Conservation (phyloP, 2,888 invertebrate genomes). For the Brachyptera putata region DNA sequence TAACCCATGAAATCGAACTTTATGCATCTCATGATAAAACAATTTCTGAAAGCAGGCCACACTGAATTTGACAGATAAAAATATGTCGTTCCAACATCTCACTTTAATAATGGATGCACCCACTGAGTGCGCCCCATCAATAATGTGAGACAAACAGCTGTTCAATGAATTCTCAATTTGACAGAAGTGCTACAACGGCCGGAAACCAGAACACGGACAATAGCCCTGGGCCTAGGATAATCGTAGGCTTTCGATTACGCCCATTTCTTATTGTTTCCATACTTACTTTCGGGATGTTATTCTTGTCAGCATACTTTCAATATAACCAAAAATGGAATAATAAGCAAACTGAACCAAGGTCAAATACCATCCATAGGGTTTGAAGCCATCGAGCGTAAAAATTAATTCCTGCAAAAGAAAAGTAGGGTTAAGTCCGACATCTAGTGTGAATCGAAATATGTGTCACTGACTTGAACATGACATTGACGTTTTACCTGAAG, state of each 20-base stretch:
- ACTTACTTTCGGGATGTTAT: conserved; percentile 52
- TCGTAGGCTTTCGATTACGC: too few relatives aligned
- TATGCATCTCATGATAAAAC: too few relatives aligned
- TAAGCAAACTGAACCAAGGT: conserved; percentile 88
- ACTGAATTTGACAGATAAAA: too few relatives aligned
- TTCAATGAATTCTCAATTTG: too few relatives aligned
- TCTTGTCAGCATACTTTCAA: conserved; percentile 63
- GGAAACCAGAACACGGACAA: too few relatives aligned
- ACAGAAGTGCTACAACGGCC: too few relatives aligned
- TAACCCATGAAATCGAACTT: not conserved
- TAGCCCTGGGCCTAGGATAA: too few relatives aligned
- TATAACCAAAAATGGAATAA: conserved; percentile 74
- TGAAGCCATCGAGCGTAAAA: conserved; percentile 84
- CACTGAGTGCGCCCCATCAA: too few relatives aligned
- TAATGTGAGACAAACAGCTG: too few relatives aligned
- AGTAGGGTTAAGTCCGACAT: conserved; percentile 5
- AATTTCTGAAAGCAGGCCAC: not conserved
- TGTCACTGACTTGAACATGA: not conserved
- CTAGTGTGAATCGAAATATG: not conserved
- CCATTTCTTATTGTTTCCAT: too few relatives aligned
- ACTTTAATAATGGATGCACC: too few relatives aligned
- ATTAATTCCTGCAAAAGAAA: conserved; percentile 71
- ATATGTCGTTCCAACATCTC: too few relatives aligned
- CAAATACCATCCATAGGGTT: conserved; percentile 86
- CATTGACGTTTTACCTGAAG: conserved; percentile 57